Evolutionary conservation across 2,888 invertebrate species (phyloP).

Genomic region (Chymomyza fuscimana): DNA sequence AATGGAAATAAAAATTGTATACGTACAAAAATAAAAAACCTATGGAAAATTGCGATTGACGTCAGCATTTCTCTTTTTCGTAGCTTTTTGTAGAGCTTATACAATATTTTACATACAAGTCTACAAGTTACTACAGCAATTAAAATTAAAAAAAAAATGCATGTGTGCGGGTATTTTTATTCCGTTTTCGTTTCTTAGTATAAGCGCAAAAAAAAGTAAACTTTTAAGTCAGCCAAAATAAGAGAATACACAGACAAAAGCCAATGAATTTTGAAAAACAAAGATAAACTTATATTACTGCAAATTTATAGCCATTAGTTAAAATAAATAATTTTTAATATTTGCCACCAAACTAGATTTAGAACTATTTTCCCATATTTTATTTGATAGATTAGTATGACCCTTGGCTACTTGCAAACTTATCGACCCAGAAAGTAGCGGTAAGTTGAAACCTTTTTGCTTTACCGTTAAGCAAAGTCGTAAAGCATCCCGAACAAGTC

Average conservation of each 20-base stretch:
- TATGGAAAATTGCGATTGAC: constrained; percentile 72
- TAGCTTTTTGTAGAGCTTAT: neutral
- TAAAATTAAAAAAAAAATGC: neutral
- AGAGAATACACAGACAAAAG: constrained; percentile 10
- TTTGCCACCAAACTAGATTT: no score
- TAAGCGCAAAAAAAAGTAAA: neutral
- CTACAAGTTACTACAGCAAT: neutral
- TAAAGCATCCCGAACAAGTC: constrained; percentile 54
- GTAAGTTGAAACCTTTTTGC: neutral
- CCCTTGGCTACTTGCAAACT: no score
- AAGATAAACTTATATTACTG: no score
- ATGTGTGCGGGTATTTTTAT: neutral
- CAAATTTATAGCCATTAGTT: no score
- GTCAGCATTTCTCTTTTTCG: constrained; percentile 59
- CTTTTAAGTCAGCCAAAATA: constrained; percentile 55
- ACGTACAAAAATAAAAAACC: constrained; percentile 26
- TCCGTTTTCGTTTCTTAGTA: neutral
- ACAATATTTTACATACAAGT: neutral
- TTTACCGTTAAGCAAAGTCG: constrained; percentile 17
- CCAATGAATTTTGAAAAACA: neutral
- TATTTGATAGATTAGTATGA: no score
- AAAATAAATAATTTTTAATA: no score
- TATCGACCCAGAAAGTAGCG: neutral
- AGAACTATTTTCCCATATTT: no score
- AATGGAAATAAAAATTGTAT: constrained; percentile 4